Evolutionary conservation across 2,113 vertebrate genomes (phyloP), one percentile per base, ranked within the genome.

Genomic region (Centropristis striata): DNA sequence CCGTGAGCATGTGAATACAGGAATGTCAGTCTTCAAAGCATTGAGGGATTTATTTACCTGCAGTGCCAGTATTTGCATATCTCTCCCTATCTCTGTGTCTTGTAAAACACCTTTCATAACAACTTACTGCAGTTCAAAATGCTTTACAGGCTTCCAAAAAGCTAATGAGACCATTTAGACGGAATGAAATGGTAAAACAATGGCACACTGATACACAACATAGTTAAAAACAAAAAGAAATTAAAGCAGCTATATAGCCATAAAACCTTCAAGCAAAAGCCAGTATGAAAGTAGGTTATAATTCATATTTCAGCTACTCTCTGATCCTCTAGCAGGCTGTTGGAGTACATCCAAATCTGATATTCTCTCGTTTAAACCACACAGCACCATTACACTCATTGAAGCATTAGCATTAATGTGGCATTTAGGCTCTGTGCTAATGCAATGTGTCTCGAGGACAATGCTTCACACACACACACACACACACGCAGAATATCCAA

Each of bases 351-450:
- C 59, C 71, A 32, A 15, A 44, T 63, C 37, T 50, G 37, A 51
- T 72, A 9, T 46, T 50, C 20, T 37, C 15, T 69, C 50, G 36
- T 44, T n/a, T n/a, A 23, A 79, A 10, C 27, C 66, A 41, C 36
- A 44, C 61, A 57, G 51, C 21, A 23, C 28, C 72, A 49, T 71
- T 71, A 57, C 28, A 53, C 21, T 51, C 68, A 72, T 42, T 72
- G 28, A 46, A 60, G 60, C 67, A 67, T 65, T 66, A 27, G 50
- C 81, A 63, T 74, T 59, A 69, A 74, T 41, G 69, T 73, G 57
- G 64, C 57, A 58, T 74, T 73, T 20, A 63, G 41, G 61, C 27
- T 25, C 36, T 0, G 15, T 2, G 36, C 16, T 83, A 44, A 50
- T 69, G 41, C 41, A 36, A 49, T 25, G 61, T 78, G 61, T 83